Conservation (phyloP, 2,113 vertebrate genomes). For the Salvelinus alpinus region DNA sequence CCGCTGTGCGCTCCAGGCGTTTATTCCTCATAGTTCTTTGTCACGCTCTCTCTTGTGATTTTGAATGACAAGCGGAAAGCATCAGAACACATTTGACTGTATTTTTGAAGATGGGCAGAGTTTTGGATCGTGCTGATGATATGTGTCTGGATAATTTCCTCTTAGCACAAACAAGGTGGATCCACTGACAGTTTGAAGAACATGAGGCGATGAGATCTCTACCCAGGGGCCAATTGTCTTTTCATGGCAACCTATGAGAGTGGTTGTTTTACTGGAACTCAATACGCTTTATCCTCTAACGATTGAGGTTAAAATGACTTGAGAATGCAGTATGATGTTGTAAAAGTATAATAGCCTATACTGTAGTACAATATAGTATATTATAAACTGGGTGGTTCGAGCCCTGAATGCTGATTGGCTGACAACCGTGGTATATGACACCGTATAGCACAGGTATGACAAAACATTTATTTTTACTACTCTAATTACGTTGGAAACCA, state of each 20-base stretch:
- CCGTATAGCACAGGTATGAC: too few species aligned
- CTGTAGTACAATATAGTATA: too few species aligned
- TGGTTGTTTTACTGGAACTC: not conserved
- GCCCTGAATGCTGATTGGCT: too few species aligned
- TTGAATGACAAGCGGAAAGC: slow-evolving; percentile 57
- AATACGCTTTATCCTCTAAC: not conserved
- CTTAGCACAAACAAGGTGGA: slow-evolving; percentile 19
- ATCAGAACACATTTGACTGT: slow-evolving; percentile 42
- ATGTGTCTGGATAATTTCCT: not conserved
- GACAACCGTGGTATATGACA: too few species aligned
- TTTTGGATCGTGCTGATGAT: slow-evolving; percentile 45
- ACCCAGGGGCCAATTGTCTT: slow-evolving; percentile 21
- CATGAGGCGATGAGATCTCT: not conserved
- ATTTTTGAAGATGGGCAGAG: slow-evolving; percentile 34
- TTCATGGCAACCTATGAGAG: too few species aligned
- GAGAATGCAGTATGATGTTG: too few species aligned
- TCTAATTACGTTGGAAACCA: too few species aligned
- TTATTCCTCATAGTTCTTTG: slow-evolving; percentile 14
- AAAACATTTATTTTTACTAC: too few species aligned
- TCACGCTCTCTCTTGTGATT: slow-evolving; percentile 32
- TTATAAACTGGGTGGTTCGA: too few species aligned
- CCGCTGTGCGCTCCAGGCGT: slow-evolving; percentile 49
- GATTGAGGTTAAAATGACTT: too few species aligned
- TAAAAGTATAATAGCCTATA: too few species aligned
- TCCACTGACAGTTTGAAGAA: not conserved